Conservation (phyloP, 2,888 invertebrate genomes). For the Ceraclea dissimilis region DNA sequence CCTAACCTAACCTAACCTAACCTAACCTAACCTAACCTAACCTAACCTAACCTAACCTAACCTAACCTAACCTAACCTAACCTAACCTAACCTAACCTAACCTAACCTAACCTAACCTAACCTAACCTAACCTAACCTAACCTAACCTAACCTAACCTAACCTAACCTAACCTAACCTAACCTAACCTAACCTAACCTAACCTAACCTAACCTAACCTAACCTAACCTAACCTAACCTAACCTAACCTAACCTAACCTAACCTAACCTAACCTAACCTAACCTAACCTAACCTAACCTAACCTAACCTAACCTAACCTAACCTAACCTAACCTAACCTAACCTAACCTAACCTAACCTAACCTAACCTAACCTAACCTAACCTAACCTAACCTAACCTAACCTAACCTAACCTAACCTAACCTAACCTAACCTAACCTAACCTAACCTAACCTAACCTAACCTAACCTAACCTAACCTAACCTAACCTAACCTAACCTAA, state of each 20-base stretch:
- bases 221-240: slow-evolving; percentile 2
- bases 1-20: slow-evolving; percentile 2
- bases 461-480: slow-evolving; percentile 2
- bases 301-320: slow-evolving; percentile 2
- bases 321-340: slow-evolving; percentile 2
- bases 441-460: slow-evolving; percentile 2
- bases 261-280: slow-evolving; percentile 2
- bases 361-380: slow-evolving; percentile 2
- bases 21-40: slow-evolving; percentile 2
- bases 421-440: slow-evolving; percentile 2
- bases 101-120: slow-evolving; percentile 2
- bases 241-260: slow-evolving; percentile 2
- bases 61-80: slow-evolving; percentile 2
- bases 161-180: slow-evolving; percentile 2
- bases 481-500: slow-evolving; percentile 2
- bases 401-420: slow-evolving; percentile 2
- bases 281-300: slow-evolving; percentile 2
- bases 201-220: slow-evolving; percentile 2
- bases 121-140: slow-evolving; percentile 2
- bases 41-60: slow-evolving; percentile 2
- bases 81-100: slow-evolving; percentile 2
- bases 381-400: slow-evolving; percentile 2
- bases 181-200: slow-evolving; percentile 2
- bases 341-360: slow-evolving; percentile 2
- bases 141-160: slow-evolving; percentile 2